Evolutionary conservation across 2,888 invertebrate genomes (phyloP).

Genomic region (Trissoscelio sp.): DNA sequence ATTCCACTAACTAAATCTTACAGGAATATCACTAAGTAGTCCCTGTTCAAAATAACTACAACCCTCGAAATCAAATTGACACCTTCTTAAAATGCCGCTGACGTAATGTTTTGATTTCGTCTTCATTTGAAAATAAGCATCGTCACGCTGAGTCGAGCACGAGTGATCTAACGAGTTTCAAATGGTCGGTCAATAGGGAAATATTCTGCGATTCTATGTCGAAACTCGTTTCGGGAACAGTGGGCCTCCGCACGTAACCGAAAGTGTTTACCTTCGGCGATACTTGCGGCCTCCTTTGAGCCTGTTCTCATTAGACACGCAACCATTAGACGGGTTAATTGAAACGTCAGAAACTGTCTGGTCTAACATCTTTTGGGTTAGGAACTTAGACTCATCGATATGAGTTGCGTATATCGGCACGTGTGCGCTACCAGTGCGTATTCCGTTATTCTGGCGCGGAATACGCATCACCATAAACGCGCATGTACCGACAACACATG

Average conservation of each 20-base stretch:
- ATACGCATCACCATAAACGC: conserved; percentile 60
- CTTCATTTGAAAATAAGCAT: conserved; percentile 33
- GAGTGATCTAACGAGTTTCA: conserved; percentile 76
- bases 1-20: no score
- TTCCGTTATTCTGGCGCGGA: conserved; percentile 68
- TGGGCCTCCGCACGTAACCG: conserved; percentile 64
- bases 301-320: conserved; percentile 59
- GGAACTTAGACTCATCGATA: conserved; percentile 38
- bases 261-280: conserved; percentile 69
- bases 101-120: conserved; percentile 50
- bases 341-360: conserved; percentile 29
- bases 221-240: conserved; percentile 52
- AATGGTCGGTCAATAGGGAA: conserved; percentile 72
- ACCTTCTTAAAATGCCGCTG: neutral
- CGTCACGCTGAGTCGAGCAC: conserved; percentile 37
- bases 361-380: conserved; percentile 28
- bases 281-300: conserved; percentile 7
- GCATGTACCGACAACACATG: conserved; percentile 57
- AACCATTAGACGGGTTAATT: conserved; percentile 49
- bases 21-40: no score
- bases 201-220: conserved; percentile 43
- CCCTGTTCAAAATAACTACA: no score
- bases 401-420: conserved; percentile 49
- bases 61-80: no score
- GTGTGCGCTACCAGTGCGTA: conserved; percentile 54